These are phyloP conservation scores for Brachionus sp. DNA, from an alignment of 1,140 invertebrate species.

Conservation along the genomic window DNA sequence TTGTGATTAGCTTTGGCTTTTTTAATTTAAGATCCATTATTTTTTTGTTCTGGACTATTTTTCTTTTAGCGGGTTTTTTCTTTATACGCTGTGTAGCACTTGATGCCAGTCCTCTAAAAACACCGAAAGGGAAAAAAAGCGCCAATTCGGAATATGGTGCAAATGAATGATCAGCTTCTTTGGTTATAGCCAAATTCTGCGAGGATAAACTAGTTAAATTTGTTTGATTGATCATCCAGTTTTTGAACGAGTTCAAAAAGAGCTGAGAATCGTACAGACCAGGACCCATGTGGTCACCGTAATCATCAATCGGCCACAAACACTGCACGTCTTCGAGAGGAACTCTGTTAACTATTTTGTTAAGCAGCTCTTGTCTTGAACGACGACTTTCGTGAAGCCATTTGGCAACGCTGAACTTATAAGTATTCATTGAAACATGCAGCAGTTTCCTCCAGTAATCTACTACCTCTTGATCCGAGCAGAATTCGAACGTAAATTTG, in stretches of 20 bases:
- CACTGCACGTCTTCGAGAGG: not conserved
- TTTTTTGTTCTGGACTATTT: not conserved
- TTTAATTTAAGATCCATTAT: not conserved
- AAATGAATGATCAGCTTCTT: conserved; percentile 1
- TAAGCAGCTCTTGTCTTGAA: not conserved
- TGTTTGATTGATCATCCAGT: conserved; percentile 39
- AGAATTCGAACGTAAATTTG: conserved; percentile 19
- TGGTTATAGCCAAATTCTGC: conserved; percentile 6
- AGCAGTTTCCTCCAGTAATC: conserved; percentile 39
- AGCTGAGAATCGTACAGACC: conserved; percentile 41
- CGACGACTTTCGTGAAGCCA: conserved; percentile 4
- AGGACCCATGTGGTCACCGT: conserved; percentile 34
- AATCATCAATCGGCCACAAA: not conserved
- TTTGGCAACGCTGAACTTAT: conserved; percentile 29
- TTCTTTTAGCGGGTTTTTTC: not conserved
- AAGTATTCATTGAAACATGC: conserved; percentile 39
- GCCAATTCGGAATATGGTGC: conserved; percentile 19
- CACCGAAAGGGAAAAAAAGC: conserved; percentile 30
- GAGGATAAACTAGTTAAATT: not conserved
- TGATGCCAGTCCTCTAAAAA: not conserved
- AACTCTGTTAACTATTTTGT: not conserved
- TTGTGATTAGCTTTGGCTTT: not conserved
- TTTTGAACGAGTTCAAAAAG: conserved; percentile 33
- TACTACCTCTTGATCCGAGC: not conserved
- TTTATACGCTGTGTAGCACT: not conserved